phyloP scores from a whole-genome alignment of 2,113 vertebrate genomes.

The Ceyx margarethae region DNA sequence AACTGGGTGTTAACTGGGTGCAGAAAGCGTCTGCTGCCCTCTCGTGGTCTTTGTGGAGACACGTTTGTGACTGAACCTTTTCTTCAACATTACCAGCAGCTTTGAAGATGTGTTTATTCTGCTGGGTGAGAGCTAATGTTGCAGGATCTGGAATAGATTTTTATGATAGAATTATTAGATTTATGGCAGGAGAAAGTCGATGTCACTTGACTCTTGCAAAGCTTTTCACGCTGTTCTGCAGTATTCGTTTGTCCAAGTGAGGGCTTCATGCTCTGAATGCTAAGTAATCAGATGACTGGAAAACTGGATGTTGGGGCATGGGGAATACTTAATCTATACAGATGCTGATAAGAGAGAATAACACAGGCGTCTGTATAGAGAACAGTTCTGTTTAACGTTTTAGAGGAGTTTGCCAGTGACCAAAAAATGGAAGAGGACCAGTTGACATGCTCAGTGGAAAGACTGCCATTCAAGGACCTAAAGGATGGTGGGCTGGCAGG shows the following conservation, averaged over 20 bases:
- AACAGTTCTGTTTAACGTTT: background rate
- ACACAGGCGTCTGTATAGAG: background rate
- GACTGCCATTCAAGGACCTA: background rate
- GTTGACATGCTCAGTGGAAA: background rate
- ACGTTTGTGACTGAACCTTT: background rate
- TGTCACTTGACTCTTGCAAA: background rate
- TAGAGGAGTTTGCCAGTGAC: background rate
- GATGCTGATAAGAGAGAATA: background rate
- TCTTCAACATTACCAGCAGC: background rate
- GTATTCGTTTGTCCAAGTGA: background rate
- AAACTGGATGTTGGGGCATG: rapidly evolving
- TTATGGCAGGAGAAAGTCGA: background rate
- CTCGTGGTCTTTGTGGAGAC: background rate
- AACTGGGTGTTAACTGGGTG: background rate
- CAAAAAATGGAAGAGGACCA: no score
- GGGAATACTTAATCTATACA: background rate
- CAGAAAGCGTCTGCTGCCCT: constrained; percentile 24
- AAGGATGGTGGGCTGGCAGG: background rate
- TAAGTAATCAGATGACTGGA: background rate
- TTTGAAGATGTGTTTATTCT: background rate
- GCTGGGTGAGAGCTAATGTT: background rate
- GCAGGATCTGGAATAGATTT: background rate
- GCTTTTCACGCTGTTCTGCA: background rate
- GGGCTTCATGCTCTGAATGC: background rate
- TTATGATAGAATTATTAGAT: background rate